Base-by-base conservation (phyloP, 2,797 vertebrate genomes). In the Spinus olivaceus region DNA sequence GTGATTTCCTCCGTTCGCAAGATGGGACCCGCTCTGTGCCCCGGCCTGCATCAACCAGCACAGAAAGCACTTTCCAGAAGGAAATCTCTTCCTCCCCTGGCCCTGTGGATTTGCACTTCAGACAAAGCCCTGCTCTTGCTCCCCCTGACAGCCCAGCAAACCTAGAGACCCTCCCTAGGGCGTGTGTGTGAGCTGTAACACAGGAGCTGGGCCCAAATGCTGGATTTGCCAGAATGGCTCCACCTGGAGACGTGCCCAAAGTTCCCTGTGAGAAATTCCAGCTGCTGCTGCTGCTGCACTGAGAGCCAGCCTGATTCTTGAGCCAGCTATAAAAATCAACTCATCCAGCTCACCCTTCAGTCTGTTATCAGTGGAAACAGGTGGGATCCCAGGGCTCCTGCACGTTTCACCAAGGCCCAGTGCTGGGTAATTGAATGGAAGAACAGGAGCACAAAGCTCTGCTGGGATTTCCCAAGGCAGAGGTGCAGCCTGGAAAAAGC, bases 321-420 rank as follows among this genome's bases (percentile, higher is more conserved):
- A 65, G 80, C 12, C 64, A 94, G 87, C 90, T 91, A 24, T 64
- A 92, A 95, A 91, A 57, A 94, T 82, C 50, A 88, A 74, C 90
- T 90, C 72, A 83, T 32, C 41, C 3, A 11, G 59, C 81, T 86
- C 20, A 6, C 39, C 59, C 90, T 95, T 50, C 91, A 72, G 69
- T 11, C 79, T 83, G 46, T 22, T 73, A 82, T 35, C 81, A 46
- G 80, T 35, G 39, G 49, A 74, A 28, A 66, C 39, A 72, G 57
- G 54, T 78, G 90, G 9, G 57, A 82, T 47, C 49, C 61, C 28
- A 65, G 77, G 56, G 21, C 57, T 73, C 51, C 56, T 85, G 73
- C 56, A 50, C 1, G 0, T 50, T 91, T 53, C 87, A 61, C 42
- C 63, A 49, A 61, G 54, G 51, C 46, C 57, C 66, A 80, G 71